Base-by-base conservation (phyloP, 1,140 invertebrate genomes). In the Wiebesia pumilae region DNA sequence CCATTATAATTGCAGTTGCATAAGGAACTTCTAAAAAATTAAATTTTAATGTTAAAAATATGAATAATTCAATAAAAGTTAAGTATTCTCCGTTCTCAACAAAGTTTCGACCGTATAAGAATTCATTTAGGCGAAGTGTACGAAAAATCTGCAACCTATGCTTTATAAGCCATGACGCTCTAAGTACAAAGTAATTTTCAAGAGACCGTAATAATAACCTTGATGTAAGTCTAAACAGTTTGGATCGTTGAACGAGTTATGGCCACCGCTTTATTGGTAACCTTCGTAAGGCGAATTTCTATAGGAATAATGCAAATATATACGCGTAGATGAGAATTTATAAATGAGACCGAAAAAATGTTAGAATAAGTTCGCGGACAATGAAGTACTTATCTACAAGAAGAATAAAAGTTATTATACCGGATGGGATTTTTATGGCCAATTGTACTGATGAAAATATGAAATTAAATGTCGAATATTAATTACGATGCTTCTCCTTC, bases 141-240 rank as follows among this genome's bases (percentile, higher is more conserved):
- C 69, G 30, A 27, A 58, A 38, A 62, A n/a, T 75, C 81, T 54
- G 19, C 30, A 30, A 75, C 54, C 71, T 58, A 58, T 77, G 47
- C 47, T 83, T 75, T 62, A 58, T 43, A 38, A 75, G 0, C 51
- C 82, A 47, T 33, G 24, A 83, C 35, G 2, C 75, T 51, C n/a
- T 35, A 51, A 9, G 43, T n/a, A 2, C 33, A 38, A 33, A 65
- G 73, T 62, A 33, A 67, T 43, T 65, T 65, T 38, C n/a, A 47
- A 47, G 73, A 35, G 58, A 30, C 16, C 38, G 54, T 78, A 82
- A 82, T 82, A 82, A 82, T 67, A 82, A 82, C 80, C 33, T 81
- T 35, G 16, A 81, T 58, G 79, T 81, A 81, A 81, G 27, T 82
- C 71, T 83, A 77, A 83, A 83, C 47, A 83, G 51, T 21, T 62